Evolutionary conservation across 2,888 invertebrate genomes (phyloP).

Genomic region (Bombylius discolor): DNA sequence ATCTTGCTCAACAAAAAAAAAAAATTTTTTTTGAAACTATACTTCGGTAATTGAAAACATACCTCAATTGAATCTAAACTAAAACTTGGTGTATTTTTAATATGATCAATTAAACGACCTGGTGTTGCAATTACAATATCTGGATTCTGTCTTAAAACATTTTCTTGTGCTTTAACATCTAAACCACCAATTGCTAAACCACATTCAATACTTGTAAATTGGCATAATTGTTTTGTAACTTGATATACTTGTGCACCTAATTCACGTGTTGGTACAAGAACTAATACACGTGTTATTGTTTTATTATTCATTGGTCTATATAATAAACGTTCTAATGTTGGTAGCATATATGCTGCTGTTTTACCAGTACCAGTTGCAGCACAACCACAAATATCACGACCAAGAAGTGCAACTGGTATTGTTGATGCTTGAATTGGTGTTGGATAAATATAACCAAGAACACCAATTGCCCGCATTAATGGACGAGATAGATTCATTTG

Average conservation of each 20-base stretch:
- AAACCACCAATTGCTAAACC: constrained; percentile 79
- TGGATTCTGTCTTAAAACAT: constrained; percentile 73
- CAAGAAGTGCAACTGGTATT: constrained; percentile 83
- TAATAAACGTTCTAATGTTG: constrained; percentile 83
- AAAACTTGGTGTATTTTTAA: constrained; percentile 90
- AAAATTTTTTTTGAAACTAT: no score
- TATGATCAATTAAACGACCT: constrained; percentile 92
- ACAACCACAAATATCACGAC: constrained; percentile 94
- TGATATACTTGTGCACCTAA: constrained; percentile 95
- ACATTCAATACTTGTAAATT: constrained; percentile 70
- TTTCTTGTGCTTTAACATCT: constrained; percentile 71
- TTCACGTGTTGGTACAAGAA: constrained; percentile 93
- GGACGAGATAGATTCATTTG: constrained; percentile 96
- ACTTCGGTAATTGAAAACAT: constrained; percentile 10
- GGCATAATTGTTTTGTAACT: constrained; percentile 80
- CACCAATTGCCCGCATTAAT: constrained; percentile 76
- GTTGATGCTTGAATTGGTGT: constrained; percentile 95
- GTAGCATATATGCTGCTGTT: constrained; percentile 97
- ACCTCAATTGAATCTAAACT: constrained; percentile 82
- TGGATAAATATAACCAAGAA: constrained; percentile 82
- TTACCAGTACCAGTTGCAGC: constrained; percentile 98
- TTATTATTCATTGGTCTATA: constrained; percentile 63
- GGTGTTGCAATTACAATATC: constrained; percentile 98
- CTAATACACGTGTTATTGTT: constrained; percentile 69
- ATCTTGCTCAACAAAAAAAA: background rate